Percentiles rank a stretch among this genome's conserved stretches.
Conservation (phyloP, 2,113 vertebrate species). For the Scytalopus superciliaris region DNA sequence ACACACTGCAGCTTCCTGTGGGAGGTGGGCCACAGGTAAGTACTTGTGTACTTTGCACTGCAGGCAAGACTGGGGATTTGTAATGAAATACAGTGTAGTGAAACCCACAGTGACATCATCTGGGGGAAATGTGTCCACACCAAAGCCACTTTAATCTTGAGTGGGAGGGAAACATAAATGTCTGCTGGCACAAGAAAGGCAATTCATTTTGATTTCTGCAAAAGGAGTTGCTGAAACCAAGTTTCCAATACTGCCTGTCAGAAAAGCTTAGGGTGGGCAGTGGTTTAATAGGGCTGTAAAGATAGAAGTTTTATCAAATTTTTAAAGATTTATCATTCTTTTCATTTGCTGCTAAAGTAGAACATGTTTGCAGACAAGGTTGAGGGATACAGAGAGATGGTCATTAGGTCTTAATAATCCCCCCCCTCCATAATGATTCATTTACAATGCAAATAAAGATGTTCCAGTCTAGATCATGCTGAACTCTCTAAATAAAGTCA, state of each 20-base stretch:
- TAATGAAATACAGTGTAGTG: not conserved
- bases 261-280: not conserved
- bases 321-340: not conserved
- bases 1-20: rapidly evolving
- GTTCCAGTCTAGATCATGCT: not conserved
- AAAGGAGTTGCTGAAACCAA: not conserved
- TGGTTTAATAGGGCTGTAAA: not conserved
- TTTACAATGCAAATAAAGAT: not conserved
- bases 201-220: not conserved
- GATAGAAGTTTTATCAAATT: not conserved
- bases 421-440: rapidly evolving
- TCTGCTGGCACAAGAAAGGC: not conserved
- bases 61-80: not conserved
- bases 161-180: not conserved
- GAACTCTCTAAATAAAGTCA: not conserved
- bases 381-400: not conserved
- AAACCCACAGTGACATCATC: not conserved
- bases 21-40: not conserved
- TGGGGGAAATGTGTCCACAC: not conserved
- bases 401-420: not conserved
- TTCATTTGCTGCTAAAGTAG: not conserved
- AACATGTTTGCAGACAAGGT: not conserved
- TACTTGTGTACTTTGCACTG: rapidly evolving
- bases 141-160: not conserved
- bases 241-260: not conserved